Conservation (phyloP, 53 echinoderm and acorn worm genomes). For the Paracentrotus lividus region DNA sequence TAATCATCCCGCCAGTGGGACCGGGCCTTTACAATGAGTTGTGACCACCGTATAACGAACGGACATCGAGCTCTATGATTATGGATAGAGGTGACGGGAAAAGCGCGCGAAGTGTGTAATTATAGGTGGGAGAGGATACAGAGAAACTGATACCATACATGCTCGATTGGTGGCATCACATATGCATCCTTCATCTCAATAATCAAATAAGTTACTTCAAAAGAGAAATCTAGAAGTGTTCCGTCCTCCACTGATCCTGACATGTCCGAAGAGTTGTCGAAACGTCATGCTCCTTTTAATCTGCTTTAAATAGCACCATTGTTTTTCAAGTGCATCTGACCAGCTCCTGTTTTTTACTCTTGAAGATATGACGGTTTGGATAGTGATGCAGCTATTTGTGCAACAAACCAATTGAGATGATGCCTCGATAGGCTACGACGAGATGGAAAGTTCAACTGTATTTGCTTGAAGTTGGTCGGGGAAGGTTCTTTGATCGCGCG, state of each 20-base stretch:
- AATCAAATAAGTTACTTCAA: neutral
- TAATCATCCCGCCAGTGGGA: too few relatives aligned
- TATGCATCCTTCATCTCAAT: neutral
- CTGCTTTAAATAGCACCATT: neutral
- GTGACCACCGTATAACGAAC: too few relatives aligned
- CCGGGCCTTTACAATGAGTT: too few relatives aligned
- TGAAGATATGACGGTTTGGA: neutral
- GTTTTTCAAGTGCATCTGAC: neutral
- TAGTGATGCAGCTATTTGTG: neutral
- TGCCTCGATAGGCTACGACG: neutral
- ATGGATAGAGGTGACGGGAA: neutral
- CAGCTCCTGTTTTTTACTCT: neutral
- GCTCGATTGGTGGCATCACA: neutral
- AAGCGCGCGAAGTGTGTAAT: neutral
- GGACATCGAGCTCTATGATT: neutral
- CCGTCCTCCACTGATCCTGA: neutral
- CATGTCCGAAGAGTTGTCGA: neutral
- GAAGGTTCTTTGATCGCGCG: conserved; percentile 31
- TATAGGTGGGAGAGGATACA: neutral
- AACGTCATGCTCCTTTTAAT: neutral
- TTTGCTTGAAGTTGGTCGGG: neutral
- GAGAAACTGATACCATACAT: conserved; percentile 1
- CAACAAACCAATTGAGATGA: neutral
- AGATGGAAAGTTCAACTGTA: conserved; percentile 1
- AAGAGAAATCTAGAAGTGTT: neutral